Base-by-base conservation (phyloP, 2,113 vertebrate species). In the Phylloscopus trochilus region DNA sequence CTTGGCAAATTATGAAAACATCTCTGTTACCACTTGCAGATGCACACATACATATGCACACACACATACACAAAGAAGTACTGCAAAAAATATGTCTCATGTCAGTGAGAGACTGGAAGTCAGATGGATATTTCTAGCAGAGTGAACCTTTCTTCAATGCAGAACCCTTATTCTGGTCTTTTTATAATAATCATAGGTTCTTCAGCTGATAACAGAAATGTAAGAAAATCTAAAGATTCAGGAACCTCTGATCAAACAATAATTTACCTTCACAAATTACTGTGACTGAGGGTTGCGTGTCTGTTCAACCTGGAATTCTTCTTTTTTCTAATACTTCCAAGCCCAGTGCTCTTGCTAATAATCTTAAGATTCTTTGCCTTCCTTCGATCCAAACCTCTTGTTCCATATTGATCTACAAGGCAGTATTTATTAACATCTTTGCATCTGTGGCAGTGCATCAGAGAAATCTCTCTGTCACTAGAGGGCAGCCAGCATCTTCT, bases 401-500 rank as follows among this genome's bases (percentile, higher is more conserved):
- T 56, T 70, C 67, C n/a, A 26, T 75, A 62, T 85, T 66, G 64
- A 83, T 83, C 73, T 83, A 83, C 37, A 93, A 91, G 92, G 33
- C 39, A 68, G 73, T 35, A 47, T 68, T 94, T 95, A 95, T 95
- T 96, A 95, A 64, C 52, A 86, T 63, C 83, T 81, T 92, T 92
- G 78, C 53, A 70, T 97, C 67, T 28, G 30, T 43, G 15, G 69
- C 66, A 81, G 80, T 23, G 60, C 86, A 69, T 91, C 95, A 92
- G 83, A 92, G 79, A 80, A 96, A 95, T 81, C n/a, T 97, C 95
- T 97, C 39, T 94, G 97, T 97, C 98, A 98, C 98, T 98, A 98
- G 98, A 98, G 98, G 98, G 98, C 98, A 98, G 97, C 96, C 97
- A 98, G 97, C 94, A 95, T 98, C 98, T 98, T 96, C 91, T 97